A percentile compares a stretch with the other conserved stretches of the same genome.
phyloP scores from a whole-genome alignment of 2,113 vertebrate genomes.

The Noturus placidus region DNA sequence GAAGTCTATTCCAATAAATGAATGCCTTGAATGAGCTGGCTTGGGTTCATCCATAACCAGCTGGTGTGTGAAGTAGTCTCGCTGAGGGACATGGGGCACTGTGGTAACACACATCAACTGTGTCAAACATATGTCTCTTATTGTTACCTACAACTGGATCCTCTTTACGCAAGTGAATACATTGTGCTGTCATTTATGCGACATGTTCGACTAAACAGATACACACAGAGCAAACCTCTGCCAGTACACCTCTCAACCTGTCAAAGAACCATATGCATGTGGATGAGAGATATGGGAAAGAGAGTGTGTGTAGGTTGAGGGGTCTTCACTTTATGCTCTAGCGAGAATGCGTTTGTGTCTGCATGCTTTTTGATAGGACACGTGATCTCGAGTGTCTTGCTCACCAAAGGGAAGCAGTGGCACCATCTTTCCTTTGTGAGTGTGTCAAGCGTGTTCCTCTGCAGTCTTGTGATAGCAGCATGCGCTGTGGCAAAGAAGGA shows the following conservation, averaged over 20 bases:
- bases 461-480: conserved; percentile 44
- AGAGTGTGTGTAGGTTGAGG: background rate
- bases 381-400: background rate
- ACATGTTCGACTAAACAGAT: conserved; percentile 6
- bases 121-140: conserved; percentile 43
- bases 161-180: conserved; percentile 17
- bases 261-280: conserved; percentile 23
- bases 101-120: conserved; percentile 30
- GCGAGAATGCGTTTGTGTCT: background rate
- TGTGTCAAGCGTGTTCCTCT: conserved; percentile 46
- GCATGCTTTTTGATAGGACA: conserved; percentile 28
- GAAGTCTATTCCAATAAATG: background rate
- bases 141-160: conserved; percentile 34
- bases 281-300: background rate
- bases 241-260: conserved; percentile 16
- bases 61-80: conserved; percentile 16
- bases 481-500: conserved; percentile 30
- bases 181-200: background rate
- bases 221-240: background rate
- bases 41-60: background rate
- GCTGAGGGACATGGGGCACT: conserved; percentile 13
- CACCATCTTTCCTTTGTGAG: conserved; percentile 35
- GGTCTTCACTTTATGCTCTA: background rate
- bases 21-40: background rate
- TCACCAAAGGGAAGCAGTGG: conserved; percentile 27